Base-by-base conservation (phyloP, 1,140 invertebrate species). In the Drosophila orena region DNA sequence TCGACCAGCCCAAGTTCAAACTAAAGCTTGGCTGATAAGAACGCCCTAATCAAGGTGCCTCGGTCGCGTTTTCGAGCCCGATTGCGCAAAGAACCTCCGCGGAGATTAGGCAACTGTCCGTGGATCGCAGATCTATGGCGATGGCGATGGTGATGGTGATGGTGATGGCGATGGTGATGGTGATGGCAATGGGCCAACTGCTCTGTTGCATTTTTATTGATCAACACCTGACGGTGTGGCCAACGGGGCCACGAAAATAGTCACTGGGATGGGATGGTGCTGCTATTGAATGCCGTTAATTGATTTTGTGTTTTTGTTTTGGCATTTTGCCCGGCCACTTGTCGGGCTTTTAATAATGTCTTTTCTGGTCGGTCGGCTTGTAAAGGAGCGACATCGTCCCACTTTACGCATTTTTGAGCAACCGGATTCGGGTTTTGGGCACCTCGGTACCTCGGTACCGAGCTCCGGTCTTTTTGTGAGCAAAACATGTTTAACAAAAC, bases 151-250 rank as follows among this genome's bases (percentile, higher is more conserved):
- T 4, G 22, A 22, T 22, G 22, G 22, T 22, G 22, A 24, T 24
- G 22, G n/a, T n/a, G n/a, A n/a, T n/a, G n/a, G n/a, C n/a, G n/a
- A n/a, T n/a, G n/a, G n/a, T n/a, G n/a, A n/a, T n/a, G n/a, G 24
- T 4, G 35, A 53, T 14, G 24, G 17, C 35, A 37, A 68, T 68
- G 64, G 64, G 64, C 70, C 75, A 56, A 71, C 54, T 88, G 72
- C 50, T 55, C 72, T 81, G 66, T 73, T 88, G 83, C 79, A 88
- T 64, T 81, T 84, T 77, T 79, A 89, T 89, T 80, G 79, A 80
- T 84, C 84, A 89, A 89, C 84, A 89, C 79, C 84, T 88, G n/a
- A n/a, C n/a, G n/a, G n/a, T n/a, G n/a, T n/a, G n/a, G 84, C 60
- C 79, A 88, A 89, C 81, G 68, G 65, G 73, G 84, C 73, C 79